Evolutionary conservation across 1,140 invertebrate species (phyloP).

Genomic region (Pseudobourletiella spinata): DNA sequence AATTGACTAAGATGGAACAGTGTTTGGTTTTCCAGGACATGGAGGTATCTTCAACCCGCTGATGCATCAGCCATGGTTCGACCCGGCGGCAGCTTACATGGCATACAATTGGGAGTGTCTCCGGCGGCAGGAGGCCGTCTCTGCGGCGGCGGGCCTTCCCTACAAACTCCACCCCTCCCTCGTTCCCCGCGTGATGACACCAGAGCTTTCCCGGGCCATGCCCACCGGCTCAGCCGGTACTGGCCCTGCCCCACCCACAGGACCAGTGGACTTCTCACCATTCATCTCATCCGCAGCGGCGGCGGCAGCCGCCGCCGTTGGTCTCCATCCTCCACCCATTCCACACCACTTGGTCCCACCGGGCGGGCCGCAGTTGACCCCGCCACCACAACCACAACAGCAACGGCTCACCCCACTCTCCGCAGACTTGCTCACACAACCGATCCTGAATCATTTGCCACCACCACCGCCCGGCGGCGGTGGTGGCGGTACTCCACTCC

Average conservation of each 20-base stretch:
- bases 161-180: conserved; percentile 9
- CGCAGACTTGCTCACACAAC: background rate
- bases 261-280: background rate
- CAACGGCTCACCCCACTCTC: background rate
- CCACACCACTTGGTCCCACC: background rate
- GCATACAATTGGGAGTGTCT: conserved; percentile 36
- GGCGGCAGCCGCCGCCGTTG: background rate
- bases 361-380: background rate
- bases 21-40: conserved; percentile 35
- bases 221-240: background rate
- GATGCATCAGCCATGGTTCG: conserved; percentile 36
- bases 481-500: background rate
- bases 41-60: conserved; percentile 35
- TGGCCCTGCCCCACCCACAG: background rate
- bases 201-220: background rate
- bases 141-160: background rate
- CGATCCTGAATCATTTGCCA: background rate
- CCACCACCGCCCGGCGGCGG: background rate
- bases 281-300: background rate
- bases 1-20: conserved; percentile 11
- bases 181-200: conserved; percentile 6
- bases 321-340: background rate
- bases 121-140: conserved; percentile 1
- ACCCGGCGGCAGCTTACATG: conserved; percentile 37
- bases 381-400: background rate